These are phyloP conservation scores for Calidris pugnax DNA, from an alignment of 2,113 vertebrate species.

Conservation along the genomic window DNA sequence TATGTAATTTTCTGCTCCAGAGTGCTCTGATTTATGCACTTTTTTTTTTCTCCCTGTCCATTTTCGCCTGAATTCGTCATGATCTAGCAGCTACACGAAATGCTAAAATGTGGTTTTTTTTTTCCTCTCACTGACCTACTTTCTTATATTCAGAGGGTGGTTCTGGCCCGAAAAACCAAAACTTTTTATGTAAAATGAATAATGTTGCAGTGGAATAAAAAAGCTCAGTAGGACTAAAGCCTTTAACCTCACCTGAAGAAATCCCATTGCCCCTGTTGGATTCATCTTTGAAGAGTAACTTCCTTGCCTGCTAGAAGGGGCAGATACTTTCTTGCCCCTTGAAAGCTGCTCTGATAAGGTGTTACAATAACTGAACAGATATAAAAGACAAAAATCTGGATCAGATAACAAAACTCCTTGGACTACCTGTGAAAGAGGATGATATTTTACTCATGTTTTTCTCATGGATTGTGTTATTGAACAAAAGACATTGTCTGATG, in stretches of 20 bases:
- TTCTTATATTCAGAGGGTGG: background rate
- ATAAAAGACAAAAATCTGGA: background rate
- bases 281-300: background rate
- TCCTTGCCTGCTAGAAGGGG: background rate
- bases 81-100: background rate
- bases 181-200: background rate
- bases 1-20: background rate
- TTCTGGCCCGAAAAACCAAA: background rate
- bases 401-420: background rate
- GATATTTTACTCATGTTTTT: background rate
- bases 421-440: background rate
- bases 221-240: background rate
- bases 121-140: background rate
- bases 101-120: background rate
- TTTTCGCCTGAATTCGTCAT: background rate
- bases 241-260: background rate
- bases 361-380: background rate
- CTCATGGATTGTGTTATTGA: background rate
- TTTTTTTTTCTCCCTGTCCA: background rate
- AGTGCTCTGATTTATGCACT: background rate
- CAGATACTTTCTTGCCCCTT: background rate
- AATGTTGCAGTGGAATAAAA: background rate
- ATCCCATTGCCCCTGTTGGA: rapidly evolving
- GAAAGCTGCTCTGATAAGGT: background rate
- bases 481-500: background rate